phyloP scores from a whole-genome alignment of 2,888 invertebrate genomes.

The Mactromeris polynyma region DNA sequence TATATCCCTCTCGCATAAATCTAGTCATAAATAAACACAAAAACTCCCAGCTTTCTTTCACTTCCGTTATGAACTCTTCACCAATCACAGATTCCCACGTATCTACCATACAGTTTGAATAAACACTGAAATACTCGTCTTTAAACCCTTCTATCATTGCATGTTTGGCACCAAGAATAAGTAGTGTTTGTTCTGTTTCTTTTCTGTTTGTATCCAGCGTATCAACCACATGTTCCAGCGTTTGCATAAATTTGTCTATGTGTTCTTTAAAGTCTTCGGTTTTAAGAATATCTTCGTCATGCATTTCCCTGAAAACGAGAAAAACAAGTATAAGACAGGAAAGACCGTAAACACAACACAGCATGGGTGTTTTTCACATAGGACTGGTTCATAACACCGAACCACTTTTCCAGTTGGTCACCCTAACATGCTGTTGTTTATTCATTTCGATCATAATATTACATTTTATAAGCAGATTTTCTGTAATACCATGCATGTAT shows the following conservation, averaged over 20 bases:
- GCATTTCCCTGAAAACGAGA: constrained; percentile 66
- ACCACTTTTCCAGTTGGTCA: too few species aligned
- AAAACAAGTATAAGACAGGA: too few species aligned
- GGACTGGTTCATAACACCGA: too few species aligned
- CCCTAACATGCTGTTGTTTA: too few species aligned
- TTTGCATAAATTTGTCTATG: constrained; percentile 79
- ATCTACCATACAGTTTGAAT: constrained; percentile 78
- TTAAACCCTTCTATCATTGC: constrained; percentile 79
- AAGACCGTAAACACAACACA: too few species aligned
- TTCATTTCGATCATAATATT: too few species aligned
- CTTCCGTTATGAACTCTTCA: constrained; percentile 83
- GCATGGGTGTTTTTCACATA: too few species aligned
- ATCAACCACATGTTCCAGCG: constrained; percentile 77
- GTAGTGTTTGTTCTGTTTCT: constrained; percentile 73
- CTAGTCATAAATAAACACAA: constrained; percentile 78
- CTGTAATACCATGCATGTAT: too few species aligned
- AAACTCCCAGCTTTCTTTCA: constrained; percentile 79
- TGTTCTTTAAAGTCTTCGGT: constrained; percentile 73
- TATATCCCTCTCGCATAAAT: constrained; percentile 71
- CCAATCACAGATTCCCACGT: constrained; percentile 82
- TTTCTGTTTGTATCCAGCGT: constrained; percentile 75
- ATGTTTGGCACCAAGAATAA: constrained; percentile 83
- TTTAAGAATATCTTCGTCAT: constrained; percentile 71
- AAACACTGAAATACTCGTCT: constrained; percentile 78
- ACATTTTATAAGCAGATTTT: too few species aligned